phyloP scores from a whole-genome alignment of 2,888 invertebrate genomes.

The Cancer borealis region DNA sequence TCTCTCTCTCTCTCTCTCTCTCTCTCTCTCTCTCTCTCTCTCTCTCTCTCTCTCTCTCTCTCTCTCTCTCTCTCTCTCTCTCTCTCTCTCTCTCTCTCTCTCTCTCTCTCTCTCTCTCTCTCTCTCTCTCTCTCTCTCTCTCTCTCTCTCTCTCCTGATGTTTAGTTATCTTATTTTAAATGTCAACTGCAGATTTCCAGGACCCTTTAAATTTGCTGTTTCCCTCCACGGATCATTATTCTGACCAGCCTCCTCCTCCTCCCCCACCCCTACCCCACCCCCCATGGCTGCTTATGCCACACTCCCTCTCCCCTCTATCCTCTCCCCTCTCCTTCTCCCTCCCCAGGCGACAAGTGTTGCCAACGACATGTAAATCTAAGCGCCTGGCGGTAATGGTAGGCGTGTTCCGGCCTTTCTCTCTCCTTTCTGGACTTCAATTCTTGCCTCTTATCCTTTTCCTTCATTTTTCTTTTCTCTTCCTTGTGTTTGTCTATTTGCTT shows the following conservation, averaged over 20 bases:
- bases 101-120: constrained; percentile 46
- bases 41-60: constrained; percentile 47
- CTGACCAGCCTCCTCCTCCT: not conserved
- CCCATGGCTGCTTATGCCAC: not conserved
- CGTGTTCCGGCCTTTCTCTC: not conserved
- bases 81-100: constrained; percentile 11
- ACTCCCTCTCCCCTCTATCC: not conserved
- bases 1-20: constrained; percentile 43
- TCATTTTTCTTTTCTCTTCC: not conserved
- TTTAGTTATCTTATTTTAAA: not conserved
- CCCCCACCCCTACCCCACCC: not conserved
- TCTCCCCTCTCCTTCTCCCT: not conserved
- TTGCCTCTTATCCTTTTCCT: not conserved
- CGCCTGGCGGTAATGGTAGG: not conserved
- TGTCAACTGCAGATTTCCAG: too few species aligned
- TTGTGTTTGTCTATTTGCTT: not conserved
- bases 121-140: constrained; percentile 47
- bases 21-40: constrained; percentile 45
- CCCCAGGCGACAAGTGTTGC: constrained; percentile 4
- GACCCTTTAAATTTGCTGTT: not conserved
- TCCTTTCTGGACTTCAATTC: not conserved
- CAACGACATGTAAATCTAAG: constrained; percentile 37
- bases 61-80: constrained; percentile 49
- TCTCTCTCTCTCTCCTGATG: not conserved
- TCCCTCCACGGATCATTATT: not conserved